Base-by-base conservation (phyloP, 2,797 vertebrate genomes). In the Oreochromis grahami region DNA sequence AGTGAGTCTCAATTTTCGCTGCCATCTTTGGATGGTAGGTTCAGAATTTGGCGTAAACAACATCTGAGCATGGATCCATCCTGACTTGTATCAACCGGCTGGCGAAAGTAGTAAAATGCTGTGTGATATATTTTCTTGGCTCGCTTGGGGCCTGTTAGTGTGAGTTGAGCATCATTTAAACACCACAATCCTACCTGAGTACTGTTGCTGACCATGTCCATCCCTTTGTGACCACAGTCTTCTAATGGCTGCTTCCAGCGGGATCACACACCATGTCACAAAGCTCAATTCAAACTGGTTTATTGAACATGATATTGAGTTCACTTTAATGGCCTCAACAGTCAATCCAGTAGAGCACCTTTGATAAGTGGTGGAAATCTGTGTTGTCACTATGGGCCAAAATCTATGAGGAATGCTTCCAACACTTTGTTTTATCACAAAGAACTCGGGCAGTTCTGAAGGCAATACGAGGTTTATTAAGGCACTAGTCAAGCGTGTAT, bases 121-220 rank as follows among this genome's bases (percentile, higher is more conserved):
- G 3, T 36, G 0, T 2, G 10, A 0, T 12, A 0, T 63, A 36
- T 63, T 63, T 63, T 36, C 17, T 63, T 63, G 7, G 58, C 32
- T 36, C 10, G 0, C 60, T 38, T 0, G 11, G 32, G 6, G 19
- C 32, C 32, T 38, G 3, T 41, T 68, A 24, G 36, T 68, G n/a
- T 34, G n/a, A 68, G 8, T 3, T 0, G 3, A 41, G n/a, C 36
- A 14, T 2, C 5, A 8, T 41, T 68, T 8, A 68, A 41, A 68
- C 12, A 24, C n/a, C 36, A 65, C 34, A 65, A 38, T 65, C 36
- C n/a, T 41, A 68, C 63, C 36, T 68, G 63, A 68, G 36, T 38
- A 68, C 13, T 41, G 36, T 68, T 41, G 63, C 12, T 24, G n/a
- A 68, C n/a, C 63, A 68, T 2, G 36, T 24, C 63, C 36, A 24